A percentile compares a stretch with the other conserved stretches of the same genome.
These are phyloP conservation scores for Drosophila pachea DNA, from an alignment of 1,140 invertebrate species.

Conservation along the genomic window DNA sequence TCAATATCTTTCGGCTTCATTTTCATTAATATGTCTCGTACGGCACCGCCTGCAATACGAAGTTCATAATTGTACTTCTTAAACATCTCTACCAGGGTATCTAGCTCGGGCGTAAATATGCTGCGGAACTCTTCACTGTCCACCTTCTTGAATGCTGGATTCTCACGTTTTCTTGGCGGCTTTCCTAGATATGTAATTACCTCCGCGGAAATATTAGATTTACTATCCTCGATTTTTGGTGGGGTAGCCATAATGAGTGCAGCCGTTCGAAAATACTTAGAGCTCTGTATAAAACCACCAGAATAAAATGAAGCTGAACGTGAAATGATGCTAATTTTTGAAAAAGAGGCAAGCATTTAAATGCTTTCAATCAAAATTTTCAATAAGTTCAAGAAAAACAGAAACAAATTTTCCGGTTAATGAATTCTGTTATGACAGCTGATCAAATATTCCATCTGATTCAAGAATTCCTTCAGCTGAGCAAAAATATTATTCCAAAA, in stretches of 20 bases:
- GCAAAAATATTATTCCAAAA: not conserved
- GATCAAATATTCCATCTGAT: not conserved
- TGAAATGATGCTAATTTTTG: conserved; percentile 6
- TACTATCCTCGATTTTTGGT: conserved; percentile 3
- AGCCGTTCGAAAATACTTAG: conserved; percentile 10
- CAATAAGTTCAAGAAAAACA: not conserved
- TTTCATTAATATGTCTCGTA: conserved; percentile 95
- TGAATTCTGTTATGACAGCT: conserved; percentile 17
- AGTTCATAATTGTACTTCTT: conserved; percentile 91
- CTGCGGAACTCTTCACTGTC: conserved; percentile 86
- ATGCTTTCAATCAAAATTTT: not conserved
- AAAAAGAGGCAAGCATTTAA: conserved; percentile 40
- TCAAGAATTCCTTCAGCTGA: not conserved
- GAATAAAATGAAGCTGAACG: not conserved
- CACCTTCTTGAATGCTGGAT: conserved; percentile 86
- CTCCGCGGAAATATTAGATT: conserved; percentile 22
- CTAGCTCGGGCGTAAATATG: conserved; percentile 89
- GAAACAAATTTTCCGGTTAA: not conserved
- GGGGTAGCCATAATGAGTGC: conserved; percentile 17
- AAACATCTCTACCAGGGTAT: conserved; percentile 86
- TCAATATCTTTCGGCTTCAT: conserved; percentile 94
- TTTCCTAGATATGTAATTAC: conserved; percentile 75
- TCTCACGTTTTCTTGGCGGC: conserved; percentile 80
- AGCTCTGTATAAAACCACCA: not conserved
- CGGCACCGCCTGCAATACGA: conserved; percentile 96